Conservation (phyloP, 2,797 vertebrate genomes). For the Protosalanx chinensis region DNA sequence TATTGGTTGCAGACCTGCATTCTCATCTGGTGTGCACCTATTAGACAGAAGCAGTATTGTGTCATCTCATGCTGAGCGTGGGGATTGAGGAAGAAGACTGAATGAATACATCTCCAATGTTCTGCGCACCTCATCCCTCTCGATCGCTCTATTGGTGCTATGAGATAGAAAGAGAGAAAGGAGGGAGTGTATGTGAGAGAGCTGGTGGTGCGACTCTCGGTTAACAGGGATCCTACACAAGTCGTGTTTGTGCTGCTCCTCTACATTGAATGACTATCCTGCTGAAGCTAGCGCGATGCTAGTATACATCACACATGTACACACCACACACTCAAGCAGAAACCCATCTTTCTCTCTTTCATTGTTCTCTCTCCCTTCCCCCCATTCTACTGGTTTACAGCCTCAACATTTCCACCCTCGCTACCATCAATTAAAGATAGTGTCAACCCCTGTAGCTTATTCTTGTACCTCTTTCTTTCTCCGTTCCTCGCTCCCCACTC, state of each 20-base stretch:
- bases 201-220: neutral
- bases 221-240: neutral
- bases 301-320: too few relatives aligned
- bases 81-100: neutral
- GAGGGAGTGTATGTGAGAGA: neutral
- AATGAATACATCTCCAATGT: too few relatives aligned
- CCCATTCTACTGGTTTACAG: conserved; percentile 48
- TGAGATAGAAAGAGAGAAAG: neutral
- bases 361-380: neutral
- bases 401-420: conserved; percentile 33
- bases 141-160: neutral
- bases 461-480: neutral
- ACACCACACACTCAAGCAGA: neutral
- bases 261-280: neutral
- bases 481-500: conserved; percentile 9
- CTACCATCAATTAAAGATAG: conserved; percentile 46
- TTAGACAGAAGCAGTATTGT: neutral
- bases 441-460: conserved; percentile 22
- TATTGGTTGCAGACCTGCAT: neutral
- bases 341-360: neutral
- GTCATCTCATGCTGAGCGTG: neutral
- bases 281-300: too few relatives aligned
- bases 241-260: neutral
- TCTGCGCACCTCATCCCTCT: neutral
- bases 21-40: neutral